Conservation (phyloP, 2,888 invertebrate species). For the Odontothrips loti region DNA sequence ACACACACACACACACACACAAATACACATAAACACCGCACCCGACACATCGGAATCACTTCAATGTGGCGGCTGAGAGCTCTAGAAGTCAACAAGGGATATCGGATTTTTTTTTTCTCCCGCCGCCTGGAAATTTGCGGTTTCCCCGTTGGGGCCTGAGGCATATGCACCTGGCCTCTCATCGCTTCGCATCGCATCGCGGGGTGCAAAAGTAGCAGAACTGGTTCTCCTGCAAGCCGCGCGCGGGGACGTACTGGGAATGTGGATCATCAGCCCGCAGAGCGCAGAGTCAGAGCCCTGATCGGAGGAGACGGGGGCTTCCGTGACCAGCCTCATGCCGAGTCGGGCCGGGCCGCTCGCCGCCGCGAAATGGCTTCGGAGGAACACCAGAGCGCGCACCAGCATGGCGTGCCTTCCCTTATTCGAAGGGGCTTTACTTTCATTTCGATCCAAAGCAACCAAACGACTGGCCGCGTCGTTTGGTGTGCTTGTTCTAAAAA, state of each 20-base stretch:
- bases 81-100: no score
- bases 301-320: neutral
- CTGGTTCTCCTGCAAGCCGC: neutral
- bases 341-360: neutral
- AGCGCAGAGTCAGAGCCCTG: neutral
- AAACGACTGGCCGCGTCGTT: no score
- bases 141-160: no score
- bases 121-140: no score
- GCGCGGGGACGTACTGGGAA: neutral
- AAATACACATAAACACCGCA: no score
- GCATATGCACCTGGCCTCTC: no score
- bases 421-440: neutral
- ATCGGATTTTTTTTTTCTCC: no score
- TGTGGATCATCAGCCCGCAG: slow-evolving; percentile 11
- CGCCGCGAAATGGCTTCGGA: neutral
- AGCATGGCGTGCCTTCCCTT: neutral
- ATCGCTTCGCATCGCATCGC: neutral
- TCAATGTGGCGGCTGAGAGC: no score
- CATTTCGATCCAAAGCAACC: neutral
- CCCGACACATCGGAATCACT: no score
- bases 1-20: no score
- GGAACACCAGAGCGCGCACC: neutral
- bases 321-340: neutral
- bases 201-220: neutral
- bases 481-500: slow-evolving; percentile 1